Conservation (phyloP, 2,797 vertebrate species). For the Coilia nasus region DNA sequence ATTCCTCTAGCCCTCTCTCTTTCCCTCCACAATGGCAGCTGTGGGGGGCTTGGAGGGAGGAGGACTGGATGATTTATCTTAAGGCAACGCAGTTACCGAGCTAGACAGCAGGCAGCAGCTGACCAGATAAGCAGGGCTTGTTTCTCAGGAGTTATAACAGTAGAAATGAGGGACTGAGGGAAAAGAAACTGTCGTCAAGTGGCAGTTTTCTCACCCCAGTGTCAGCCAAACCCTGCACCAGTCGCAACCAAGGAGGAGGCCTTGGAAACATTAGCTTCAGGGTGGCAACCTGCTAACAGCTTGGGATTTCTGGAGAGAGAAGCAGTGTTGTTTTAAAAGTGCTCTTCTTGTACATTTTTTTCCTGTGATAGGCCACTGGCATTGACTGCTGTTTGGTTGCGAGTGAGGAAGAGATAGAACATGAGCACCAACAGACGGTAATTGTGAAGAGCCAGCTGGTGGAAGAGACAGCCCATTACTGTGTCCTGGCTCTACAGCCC, state of each 20-base stretch:
- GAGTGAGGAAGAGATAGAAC: neutral
- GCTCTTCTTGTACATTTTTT: too few relatives aligned
- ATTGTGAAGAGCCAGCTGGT: neutral
- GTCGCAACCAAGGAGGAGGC: neutral
- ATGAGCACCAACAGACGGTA: constrained; percentile 1
- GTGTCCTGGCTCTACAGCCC: neutral
- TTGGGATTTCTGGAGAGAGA: neutral
- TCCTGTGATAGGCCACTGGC: neutral
- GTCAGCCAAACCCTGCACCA: neutral
- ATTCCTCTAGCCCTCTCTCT: neutral
- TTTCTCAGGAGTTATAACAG: constrained; percentile 43
- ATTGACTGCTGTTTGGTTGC: neutral
- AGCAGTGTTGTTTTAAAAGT: neutral
- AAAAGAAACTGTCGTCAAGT: constrained; percentile 4
- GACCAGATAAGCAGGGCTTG: constrained; percentile 41
- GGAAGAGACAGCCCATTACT: constrained; percentile 15
- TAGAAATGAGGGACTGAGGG: neutral
- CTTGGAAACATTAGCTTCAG: neutral
- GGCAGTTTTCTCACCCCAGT: constrained; percentile 8
- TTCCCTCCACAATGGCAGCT: neutral
- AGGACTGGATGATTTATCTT: constrained; percentile 42
- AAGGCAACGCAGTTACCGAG: constrained; percentile 33
- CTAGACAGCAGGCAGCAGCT: neutral
- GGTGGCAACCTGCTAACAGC: neutral
- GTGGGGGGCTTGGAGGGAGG: neutral